Conservation (phyloP, 2,113 vertebrate genomes). For the Rhadina sibilatrix region DNA sequence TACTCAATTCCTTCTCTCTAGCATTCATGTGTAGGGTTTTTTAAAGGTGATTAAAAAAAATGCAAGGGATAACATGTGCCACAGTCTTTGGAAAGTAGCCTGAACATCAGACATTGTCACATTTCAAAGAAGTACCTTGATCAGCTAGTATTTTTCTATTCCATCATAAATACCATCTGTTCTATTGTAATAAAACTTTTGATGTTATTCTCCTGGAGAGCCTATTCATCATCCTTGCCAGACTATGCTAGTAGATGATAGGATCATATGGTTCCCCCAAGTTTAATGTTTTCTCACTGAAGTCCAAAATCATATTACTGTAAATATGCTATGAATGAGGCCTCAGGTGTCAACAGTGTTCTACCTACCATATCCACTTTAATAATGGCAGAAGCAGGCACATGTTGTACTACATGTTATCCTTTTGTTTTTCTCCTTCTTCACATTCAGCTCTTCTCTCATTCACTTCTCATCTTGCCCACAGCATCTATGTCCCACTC, state of each 20-base stretch:
- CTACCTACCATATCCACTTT: neutral
- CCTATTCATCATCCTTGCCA: neutral
- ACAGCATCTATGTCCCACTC: neutral
- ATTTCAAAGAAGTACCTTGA: neutral
- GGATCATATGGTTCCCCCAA: neutral
- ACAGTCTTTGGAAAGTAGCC: neutral
- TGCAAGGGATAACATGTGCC: neutral
- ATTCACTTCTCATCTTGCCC: neutral
- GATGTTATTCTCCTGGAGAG: neutral
- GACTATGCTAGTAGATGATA: neutral
- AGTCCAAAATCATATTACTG: neutral
- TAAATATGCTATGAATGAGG: neutral
- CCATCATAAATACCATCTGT: neutral
- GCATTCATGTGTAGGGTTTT: fast-evolving
- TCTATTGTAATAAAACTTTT: neutral
- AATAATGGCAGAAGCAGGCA: neutral
- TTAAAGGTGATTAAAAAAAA: neutral
- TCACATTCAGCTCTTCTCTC: neutral
- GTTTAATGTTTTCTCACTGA: neutral
- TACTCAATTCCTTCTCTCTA: neutral
- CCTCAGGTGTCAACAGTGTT: neutral
- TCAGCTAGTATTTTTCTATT: neutral
- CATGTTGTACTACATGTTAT: neutral
- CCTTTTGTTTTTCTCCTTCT: neutral
- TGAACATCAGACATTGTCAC: neutral